Evolutionary conservation across 1,140 invertebrate species (phyloP).

Genomic region (Drosophila insularis): DNA sequence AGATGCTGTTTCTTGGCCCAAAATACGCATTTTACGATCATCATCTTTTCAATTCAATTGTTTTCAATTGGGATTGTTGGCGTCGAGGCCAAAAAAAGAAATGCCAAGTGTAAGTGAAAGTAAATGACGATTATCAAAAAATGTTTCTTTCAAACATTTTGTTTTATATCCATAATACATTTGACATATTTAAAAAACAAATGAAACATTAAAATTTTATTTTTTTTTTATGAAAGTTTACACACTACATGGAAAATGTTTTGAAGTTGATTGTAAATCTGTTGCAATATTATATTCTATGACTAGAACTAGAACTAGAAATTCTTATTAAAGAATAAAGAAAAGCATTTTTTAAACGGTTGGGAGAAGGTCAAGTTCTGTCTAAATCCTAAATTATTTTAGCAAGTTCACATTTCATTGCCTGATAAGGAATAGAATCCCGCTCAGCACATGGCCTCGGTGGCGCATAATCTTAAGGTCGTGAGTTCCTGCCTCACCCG

Average conservation of each 20-base stretch:
- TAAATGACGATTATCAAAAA: constrained; percentile 47
- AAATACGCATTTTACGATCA: constrained; percentile 42
- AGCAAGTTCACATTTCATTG: too few species aligned
- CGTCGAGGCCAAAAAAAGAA: neutral
- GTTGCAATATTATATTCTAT: too few species aligned
- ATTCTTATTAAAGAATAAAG: too few species aligned
- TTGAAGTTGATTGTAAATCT: too few species aligned
- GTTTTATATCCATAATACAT: neutral
- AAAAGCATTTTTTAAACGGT: too few species aligned
- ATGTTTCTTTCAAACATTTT: neutral
- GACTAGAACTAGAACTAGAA: too few species aligned
- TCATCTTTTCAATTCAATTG: constrained; percentile 73
- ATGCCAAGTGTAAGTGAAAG: constrained; percentile 57
- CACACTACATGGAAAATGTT: too few species aligned
- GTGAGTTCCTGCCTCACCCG: constrained; percentile 97
- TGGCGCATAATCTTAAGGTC: constrained; percentile 98
- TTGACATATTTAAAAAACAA: neutral
- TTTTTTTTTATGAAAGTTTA: too few species aligned
- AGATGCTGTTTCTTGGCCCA: constrained; percentile 49
- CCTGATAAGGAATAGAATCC: too few species aligned
- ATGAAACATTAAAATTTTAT: neutral
- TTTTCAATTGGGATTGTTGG: constrained; percentile 62
- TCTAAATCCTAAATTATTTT: too few species aligned
- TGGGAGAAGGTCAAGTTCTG: too few species aligned
- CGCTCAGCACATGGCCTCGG: constrained; percentile 85